These are phyloP conservation scores for Andrena dorsata DNA, from an alignment of 2,888 invertebrate genomes.

Conservation along the genomic window DNA sequence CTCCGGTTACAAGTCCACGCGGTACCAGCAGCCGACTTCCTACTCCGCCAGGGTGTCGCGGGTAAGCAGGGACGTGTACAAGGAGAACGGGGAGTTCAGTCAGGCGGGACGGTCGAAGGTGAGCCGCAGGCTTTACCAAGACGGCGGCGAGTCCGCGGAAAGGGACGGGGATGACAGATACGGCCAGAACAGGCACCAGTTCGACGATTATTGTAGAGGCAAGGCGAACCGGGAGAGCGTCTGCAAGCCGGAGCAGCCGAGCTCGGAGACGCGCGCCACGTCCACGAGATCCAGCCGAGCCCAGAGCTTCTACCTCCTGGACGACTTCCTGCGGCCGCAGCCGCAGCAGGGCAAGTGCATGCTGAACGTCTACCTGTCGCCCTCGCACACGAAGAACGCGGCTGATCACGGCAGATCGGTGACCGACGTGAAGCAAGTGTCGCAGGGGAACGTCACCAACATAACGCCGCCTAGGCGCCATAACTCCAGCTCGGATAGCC, in stretches of 20 bases:
- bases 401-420: constrained; percentile 68
- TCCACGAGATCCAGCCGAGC: constrained; percentile 82
- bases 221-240: constrained; percentile 56
- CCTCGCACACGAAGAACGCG: constrained; percentile 71
- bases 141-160: constrained; percentile 57
- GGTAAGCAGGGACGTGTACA: constrained; percentile 70
- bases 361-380: constrained; percentile 82
- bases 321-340: constrained; percentile 85
- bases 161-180: constrained; percentile 69
- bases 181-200: constrained; percentile 54
- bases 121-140: constrained; percentile 79
- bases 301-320: constrained; percentile 85
- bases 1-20: constrained; percentile 60
- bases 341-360: constrained; percentile 77
- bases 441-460: constrained; percentile 74
- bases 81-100: constrained; percentile 77
- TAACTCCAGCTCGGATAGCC: constrained; percentile 83
- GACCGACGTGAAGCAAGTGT: constrained; percentile 62
- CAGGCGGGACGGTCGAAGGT: constrained; percentile 76
- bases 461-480: constrained; percentile 83
- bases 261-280: constrained; percentile 54
- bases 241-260: constrained; percentile 50
- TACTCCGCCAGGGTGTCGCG: constrained; percentile 77
- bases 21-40: constrained; percentile 74
- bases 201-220: constrained; percentile 62